These are phyloP conservation scores for Pteronotus mesoamericanus DNA, from an alignment of 2,797 vertebrate genomes.

Conservation along the genomic window DNA sequence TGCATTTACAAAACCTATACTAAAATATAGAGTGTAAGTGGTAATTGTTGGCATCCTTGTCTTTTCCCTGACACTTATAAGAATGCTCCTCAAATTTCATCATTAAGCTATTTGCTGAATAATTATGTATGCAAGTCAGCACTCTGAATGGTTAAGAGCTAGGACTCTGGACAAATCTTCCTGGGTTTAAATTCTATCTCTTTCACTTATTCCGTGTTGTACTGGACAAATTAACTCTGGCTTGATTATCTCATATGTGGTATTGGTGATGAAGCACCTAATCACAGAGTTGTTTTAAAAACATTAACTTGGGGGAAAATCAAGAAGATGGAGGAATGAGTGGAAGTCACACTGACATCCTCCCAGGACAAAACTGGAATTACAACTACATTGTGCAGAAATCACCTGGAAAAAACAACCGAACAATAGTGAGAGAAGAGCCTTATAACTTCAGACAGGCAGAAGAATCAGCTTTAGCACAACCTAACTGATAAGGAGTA, in stretches of 20 bases:
- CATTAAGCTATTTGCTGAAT: not conserved
- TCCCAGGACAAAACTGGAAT: no score
- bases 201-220: not conserved
- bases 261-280: not conserved
- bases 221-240: not conserved
- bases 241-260: conserved; percentile 2
- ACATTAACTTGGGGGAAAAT: no score
- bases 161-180: not conserved
- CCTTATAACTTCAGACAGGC: no score
- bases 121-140: not conserved
- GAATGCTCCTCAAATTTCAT: not conserved
- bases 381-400: no score
- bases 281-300: not conserved
- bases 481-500: no score
- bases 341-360: no score
- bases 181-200: not conserved
- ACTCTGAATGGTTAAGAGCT: not conserved
- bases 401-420: no score
- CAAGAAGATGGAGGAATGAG: no score
- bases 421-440: no score
- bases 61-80: conserved; percentile 25
- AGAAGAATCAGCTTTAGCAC: no score
- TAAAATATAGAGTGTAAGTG: not conserved
- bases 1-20: not conserved
- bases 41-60: not conserved